Conservation (phyloP, 2,888 invertebrate genomes). For the Perizoma flavofasciatum region DNA sequence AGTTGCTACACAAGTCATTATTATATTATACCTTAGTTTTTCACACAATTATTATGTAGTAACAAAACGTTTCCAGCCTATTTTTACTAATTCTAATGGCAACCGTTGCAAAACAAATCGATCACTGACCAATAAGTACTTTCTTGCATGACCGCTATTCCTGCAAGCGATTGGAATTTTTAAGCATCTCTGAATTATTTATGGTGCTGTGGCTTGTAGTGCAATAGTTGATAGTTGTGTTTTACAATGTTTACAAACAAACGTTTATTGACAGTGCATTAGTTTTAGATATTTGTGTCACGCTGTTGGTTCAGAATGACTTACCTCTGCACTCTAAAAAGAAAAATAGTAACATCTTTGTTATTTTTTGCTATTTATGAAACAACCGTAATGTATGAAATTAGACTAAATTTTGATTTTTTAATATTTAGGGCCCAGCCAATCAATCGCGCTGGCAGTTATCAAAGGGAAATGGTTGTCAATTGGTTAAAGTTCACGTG, state of each 20-base stretch:
- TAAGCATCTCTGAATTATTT: constrained; percentile 36
- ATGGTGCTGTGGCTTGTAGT: constrained; percentile 24
- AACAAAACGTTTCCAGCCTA: constrained; percentile 11
- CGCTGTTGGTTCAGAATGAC: no score
- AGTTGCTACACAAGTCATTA: not conserved
- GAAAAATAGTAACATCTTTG: no score
- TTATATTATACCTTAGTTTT: constrained; percentile 14
- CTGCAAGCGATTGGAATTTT: constrained; percentile 34
- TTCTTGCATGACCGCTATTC: constrained; percentile 28
- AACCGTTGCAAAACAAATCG: constrained; percentile 32
- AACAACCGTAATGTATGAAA: no score
- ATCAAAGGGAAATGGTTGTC: no score
- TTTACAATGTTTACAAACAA: constrained; percentile 25
- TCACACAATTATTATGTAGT: constrained; percentile 5
- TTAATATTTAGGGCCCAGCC: no score
- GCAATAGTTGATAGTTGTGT: constrained; percentile 6
- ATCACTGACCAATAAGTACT: constrained; percentile 22
- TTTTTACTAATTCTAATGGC: constrained; percentile 8
- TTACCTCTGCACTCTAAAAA: no score
- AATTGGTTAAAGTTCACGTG: no score
- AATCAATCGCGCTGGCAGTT: no score
- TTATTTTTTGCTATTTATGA: no score
- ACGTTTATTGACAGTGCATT: not conserved
- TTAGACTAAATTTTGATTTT: no score
- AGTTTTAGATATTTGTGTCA: no score